Base-by-base conservation (phyloP, 2,888 invertebrate species). In the Papilio gigon region DNA sequence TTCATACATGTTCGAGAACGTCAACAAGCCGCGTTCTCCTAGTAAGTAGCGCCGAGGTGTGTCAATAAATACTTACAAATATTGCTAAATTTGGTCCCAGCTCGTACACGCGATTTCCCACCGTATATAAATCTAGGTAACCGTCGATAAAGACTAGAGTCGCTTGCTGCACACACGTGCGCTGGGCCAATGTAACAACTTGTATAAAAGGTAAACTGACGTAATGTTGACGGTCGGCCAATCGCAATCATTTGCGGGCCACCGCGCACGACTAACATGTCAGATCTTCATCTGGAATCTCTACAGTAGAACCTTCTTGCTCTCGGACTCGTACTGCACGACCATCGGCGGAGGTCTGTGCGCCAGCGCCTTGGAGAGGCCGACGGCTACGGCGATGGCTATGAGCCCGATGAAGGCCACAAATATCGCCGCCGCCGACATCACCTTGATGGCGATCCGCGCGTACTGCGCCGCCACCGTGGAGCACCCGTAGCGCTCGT, bases 401-500 rank as follows among this genome's bases (percentile, higher is more conserved):
- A 86, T 72, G 9, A 87, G 71, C 0, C 85, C 85, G 25, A 90
- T 78, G 14, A 89, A 64, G 0, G 88, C 87, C 0, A 84, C 84
- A 47, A 91, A 80, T 1, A 87, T 76, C 0, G 86, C 77, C 0
- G 78, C 79, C 0, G 78, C 88, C 0, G 89, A 81, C 6, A 92
- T 72, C 0, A 85, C 81, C 71, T 83, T 85, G 74, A 87, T 86
- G 0, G 81, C 78, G 4, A 90, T 83, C 59, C 87, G 82, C 0
- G 87, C 80, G 74, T 91, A 90, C 63, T 88, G 86, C 1, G 82
- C 75, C 0, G 88, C 88, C 0, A 92, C 90, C 2, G 85, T 81
- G 0, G 86, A 80, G 59, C 91, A 92, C 0, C 91, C 91, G 72
- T 89, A 84, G 56, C 90, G 80, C 58, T 90, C 90, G 71, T 92